Evolutionary conservation across 1,140 invertebrate species (phyloP), one percentile per base, ranked within the genome.

Genomic region (Drosophila repletoides): DNA sequence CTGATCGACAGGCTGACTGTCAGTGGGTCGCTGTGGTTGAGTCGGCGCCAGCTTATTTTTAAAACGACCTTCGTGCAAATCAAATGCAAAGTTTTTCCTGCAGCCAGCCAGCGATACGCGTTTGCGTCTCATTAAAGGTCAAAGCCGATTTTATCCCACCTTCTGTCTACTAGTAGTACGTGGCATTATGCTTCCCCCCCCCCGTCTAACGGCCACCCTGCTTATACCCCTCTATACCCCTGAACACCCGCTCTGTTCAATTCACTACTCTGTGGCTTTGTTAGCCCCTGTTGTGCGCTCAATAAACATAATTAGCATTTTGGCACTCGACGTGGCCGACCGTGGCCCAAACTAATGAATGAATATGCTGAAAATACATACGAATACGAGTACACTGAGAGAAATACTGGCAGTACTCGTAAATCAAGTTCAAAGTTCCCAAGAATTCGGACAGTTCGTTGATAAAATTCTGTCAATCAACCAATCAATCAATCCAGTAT

Each of bases 231-330:
- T 22, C 10, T 5, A 9, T 55, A n/a, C n/a, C n/a, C n/a, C n/a
- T n/a, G n/a, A n/a, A n/a, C n/a, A n/a, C n/a, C n/a, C n/a, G n/a
- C 6, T 48, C 22, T 60, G 26, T 28, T 40, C 55, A 21, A 21
- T 55, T 63, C n/a, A n/a, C n/a, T 24, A 59, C 12, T 4, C 2
- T 26, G 15, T n/a, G 43, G 58, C 51, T 51, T 34, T 67, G 53
- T 61, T 67, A 60, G 61, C 75, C 33, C 34, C 31, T 71, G 28
- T 40, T 65, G 56, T 60, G 66, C 22, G 71, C 79, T 83, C 80
- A 83, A 84, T 83, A 83, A 83, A 83, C 80, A 83, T 84, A 84
- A 86, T 84, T 84, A 84, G 56, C 79, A 84, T 84, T 84, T 84
- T 79, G 80, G 52, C 79, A 86, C 79, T 79, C 65, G 66, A 83